Base-by-base conservation (phyloP, 2,797 vertebrate genomes). In the Silurus aristotelis region DNA sequence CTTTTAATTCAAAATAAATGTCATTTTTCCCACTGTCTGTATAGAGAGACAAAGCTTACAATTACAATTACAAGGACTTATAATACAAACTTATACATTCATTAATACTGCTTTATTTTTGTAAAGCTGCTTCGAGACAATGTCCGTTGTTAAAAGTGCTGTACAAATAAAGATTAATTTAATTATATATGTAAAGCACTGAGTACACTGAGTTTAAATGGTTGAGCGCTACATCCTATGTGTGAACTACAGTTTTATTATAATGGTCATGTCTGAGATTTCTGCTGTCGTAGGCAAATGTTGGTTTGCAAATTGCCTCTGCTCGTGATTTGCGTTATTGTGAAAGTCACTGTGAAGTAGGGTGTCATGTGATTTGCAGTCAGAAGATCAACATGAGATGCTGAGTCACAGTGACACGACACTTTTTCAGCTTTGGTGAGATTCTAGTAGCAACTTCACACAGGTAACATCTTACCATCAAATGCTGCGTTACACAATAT, bases 361-460 rank as follows among this genome's bases (percentile, higher is more conserved):
- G 0, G 1, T 31, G 48, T 66, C 8, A 13, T 80, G 14, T 67
- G 71, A 58, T 22, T 12, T 15, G 25, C 67, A n/a, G 20, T 17
- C 58, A 25, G 20, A 13, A 31, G 56, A 31, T 67, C 78, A 52
- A 72, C 66, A 82, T 6, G 72, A 70, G 48, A 25, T 68, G 82
- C 86, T 48, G 76, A 88, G 85, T 90, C 88, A 88, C 38, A 5
- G 31, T 90, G 89, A 90, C 38, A 82, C 55, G n/a, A 80, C 80
- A 38, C 6, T 55, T 52, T 52, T 10, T 43, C 22, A 61, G 0
- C 38, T 67, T 67, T 3, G 66, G 58, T 84, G 31, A 80, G 15
- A 5, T 27, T 60, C 7, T 56, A n/a, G 6, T 19, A 17, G 13
- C n/a, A 25, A 5, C 43, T 52, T 48, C 13, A 48, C 25, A 15